A percentile compares a stretch with the other conserved stretches of the same genome.
These are phyloP conservation scores for Parnassius mnemosyne DNA, from an alignment of 2,888 invertebrate species.

Conservation along the genomic window DNA sequence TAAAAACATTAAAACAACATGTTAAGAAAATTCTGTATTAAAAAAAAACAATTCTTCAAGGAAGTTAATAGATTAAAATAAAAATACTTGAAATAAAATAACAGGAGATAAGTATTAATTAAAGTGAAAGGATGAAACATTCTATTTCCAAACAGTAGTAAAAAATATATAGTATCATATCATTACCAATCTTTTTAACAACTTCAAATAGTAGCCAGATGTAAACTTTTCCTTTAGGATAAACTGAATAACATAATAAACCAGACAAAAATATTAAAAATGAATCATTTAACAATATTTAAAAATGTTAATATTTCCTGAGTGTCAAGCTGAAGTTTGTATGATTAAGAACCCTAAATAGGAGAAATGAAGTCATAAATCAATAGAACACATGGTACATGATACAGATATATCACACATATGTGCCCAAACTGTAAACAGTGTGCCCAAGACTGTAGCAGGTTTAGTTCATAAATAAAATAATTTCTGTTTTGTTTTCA, in stretches of 20 bases:
- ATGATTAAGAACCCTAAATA: conserved; percentile 6
- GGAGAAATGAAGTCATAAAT: conserved; percentile 17
- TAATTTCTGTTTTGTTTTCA: conserved; percentile 50
- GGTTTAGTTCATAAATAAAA: conserved; percentile 47
- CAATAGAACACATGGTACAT: conserved; percentile 35
- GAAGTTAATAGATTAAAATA: too few species aligned
- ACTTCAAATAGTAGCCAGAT: conserved; percentile 15
- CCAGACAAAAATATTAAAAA: neutral
- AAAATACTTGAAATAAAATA: too few species aligned
- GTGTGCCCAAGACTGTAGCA: conserved; percentile 33
- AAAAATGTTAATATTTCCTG: conserved; percentile 4
- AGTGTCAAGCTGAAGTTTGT: conserved; percentile 2
- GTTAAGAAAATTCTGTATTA: too few species aligned
- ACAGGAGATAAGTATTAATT: too few species aligned
- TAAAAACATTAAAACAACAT: too few species aligned
- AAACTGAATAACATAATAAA: neutral
- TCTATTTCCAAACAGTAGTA: too few species aligned
- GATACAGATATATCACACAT: conserved; percentile 34
- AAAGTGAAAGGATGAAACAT: too few species aligned
- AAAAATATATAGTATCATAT: too few species aligned
- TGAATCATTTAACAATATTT: neutral
- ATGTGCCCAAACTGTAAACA: conserved; percentile 45
- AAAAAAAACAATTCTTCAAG: too few species aligned
- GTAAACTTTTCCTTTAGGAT: neutral
- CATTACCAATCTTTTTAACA: too few species aligned